phyloP scores from a whole-genome alignment of 1,140 invertebrate genomes.

The Wiebesia pumilae region DNA sequence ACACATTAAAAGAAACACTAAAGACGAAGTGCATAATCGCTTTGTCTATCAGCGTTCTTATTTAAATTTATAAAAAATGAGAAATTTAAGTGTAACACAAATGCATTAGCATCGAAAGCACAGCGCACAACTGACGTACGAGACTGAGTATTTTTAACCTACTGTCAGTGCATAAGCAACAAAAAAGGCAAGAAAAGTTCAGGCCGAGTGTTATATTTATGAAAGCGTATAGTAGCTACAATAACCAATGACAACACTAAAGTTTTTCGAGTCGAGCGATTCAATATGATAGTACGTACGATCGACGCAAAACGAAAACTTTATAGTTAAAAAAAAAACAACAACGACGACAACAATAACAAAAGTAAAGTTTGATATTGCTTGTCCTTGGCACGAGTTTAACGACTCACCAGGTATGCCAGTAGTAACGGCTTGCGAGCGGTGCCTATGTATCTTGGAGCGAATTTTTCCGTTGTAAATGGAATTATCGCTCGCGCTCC shows the following conservation, averaged over 20 bases:
- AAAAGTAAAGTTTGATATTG: not conserved
- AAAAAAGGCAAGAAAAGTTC: slow-evolving; percentile 53
- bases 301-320: slow-evolving; percentile 15
- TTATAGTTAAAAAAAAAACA: not conserved
- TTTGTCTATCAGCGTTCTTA: not conserved
- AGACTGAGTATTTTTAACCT: slow-evolving; percentile 60
- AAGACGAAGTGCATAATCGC: not conserved
- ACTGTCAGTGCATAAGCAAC: slow-evolving; percentile 56
- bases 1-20: not conserved
- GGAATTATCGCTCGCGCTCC: slow-evolving; percentile 71
- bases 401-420: slow-evolving; percentile 68
- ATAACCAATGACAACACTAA: slow-evolving; percentile 33
- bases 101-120: slow-evolving; percentile 41
- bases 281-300: not conserved
- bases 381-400: not conserved
- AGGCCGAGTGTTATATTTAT: slow-evolving; percentile 43
- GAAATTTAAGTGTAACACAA: not conserved
- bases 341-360: too few relatives aligned
- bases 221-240: slow-evolving; percentile 19
- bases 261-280: slow-evolving; percentile 4
- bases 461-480: slow-evolving; percentile 69
- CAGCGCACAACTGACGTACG: slow-evolving; percentile 51
- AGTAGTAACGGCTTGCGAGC: slow-evolving; percentile 61
- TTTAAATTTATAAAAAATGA: slow-evolving; percentile 18
- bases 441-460: slow-evolving; percentile 63